Base-by-base conservation (phyloP, 2,113 vertebrate species). In the Urocynchramus pylzowi region DNA sequence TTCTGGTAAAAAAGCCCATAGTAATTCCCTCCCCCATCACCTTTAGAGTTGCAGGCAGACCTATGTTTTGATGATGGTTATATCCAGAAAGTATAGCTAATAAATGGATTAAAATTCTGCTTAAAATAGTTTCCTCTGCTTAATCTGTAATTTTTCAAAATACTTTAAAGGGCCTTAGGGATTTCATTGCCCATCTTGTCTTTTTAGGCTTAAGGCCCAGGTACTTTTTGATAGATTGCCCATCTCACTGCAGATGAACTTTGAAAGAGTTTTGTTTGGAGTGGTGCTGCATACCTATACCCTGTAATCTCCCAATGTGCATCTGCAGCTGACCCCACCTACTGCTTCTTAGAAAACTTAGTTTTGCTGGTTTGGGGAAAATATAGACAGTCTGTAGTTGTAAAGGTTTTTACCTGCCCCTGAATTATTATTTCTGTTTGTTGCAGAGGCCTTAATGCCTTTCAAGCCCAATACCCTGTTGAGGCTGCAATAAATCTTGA, bases 191-290 rank as follows among this genome's bases (percentile, higher is more conserved):
- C 75, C 37, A 37, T 92, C 67, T 94, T 96, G 92, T 94, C 88
- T 86, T 93, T 83, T 90, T 92, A 96, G 90, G 96, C 90, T 80
- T 73, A 54, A 92, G 63, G 75, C 90, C 94, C 63, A 73, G 45
- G 59, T 53, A 50, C 61, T 93, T 94, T 93, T 86, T 90, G 83
- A 93, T 74, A 83, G 71, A 86, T 49, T 86, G 85, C 50, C 41
- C 21, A 3, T 86, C 33, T 91, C 67, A 69, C 31, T 94, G 84
- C 67, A 88, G 71, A 67, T 70, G 70, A 79, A 61, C 20, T 95
- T 81, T 54, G 42, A 95, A 65, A 54, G 30, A 80, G 88, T 83
- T 95, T 96, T 88, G 16, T 90, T 97, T 96, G 94, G 85, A 94
- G 68, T 83, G 3, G 18, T 67, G 47, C 42, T 88, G 63, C 54